phyloP scores from a whole-genome alignment of 2,113 vertebrate species.

The Epinephelus moara region DNA sequence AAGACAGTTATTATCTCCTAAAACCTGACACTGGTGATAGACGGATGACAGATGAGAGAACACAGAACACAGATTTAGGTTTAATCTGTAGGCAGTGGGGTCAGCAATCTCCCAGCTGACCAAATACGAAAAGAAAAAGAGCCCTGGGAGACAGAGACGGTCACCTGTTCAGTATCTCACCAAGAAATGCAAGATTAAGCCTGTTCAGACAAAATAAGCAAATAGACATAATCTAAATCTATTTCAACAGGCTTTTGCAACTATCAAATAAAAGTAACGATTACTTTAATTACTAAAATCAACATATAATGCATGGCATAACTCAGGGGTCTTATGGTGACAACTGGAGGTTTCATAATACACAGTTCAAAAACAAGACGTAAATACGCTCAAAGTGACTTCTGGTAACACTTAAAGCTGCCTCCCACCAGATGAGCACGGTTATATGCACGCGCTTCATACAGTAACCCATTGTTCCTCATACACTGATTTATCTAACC shows the following conservation, averaged over 20 bases:
- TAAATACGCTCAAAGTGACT: too few relatives aligned
- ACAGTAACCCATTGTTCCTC: too few relatives aligned
- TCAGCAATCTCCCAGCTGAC: neutral
- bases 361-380: too few relatives aligned
- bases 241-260: neutral
- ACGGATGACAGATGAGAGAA: slow-evolving; percentile 6
- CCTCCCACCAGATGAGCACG: too few relatives aligned
- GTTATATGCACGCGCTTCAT: too few relatives aligned
- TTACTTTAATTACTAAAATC: neutral
- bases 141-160: neutral
- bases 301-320: neutral
- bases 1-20: neutral
- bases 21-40: neutral
- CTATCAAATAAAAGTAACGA: neutral
- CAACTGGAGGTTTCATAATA: neutral
- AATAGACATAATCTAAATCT: neutral
- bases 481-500: too few relatives aligned
- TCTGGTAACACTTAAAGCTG: too few relatives aligned
- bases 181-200: neutral
- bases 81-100: slow-evolving; percentile 30
- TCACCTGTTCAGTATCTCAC: neutral
- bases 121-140: neutral
- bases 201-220: neutral
- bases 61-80: slow-evolving; percentile 19
- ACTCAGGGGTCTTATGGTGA: neutral